Base-by-base conservation (phyloP, 2,113 vertebrate species). In the Meleagris gallopavo region DNA sequence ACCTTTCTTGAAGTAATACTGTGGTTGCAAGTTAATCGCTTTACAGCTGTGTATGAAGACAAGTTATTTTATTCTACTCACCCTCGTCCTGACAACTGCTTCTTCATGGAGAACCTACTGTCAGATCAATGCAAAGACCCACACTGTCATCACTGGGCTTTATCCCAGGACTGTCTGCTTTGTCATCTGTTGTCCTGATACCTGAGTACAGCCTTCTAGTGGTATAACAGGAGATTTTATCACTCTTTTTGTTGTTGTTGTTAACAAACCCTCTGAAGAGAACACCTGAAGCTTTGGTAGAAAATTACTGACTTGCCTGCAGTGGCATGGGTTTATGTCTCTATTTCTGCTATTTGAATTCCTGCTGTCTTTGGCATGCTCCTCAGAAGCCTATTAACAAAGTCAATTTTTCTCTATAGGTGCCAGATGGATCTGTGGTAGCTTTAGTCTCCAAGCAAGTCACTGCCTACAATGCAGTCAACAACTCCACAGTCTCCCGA, bases 371-470 rank as follows among this genome's bases (percentile, higher is more conserved):
- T 40, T 55, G 45, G 8, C 20, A 6, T 3, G 11, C 4, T 81
- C 24, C 48, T 85, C 61, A 66, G 58, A 34, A 30, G 8, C 57
- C 90, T 73, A 9, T 36, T 88, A 50, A 89, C 43, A 3, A 5
- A 45, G 6, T 40, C 43, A 8, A 10, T 60, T 90, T 86, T 58
- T 74, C 41, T 90, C 78, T 92, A 2, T 92, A 99, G 99, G 99
- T 99, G 13, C 97, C 99, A 70, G 99, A 99, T 97, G 99, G 99
- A 30, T 98, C 99, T 4, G 98, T 99, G 90, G 99, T 99, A 89
- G 99, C 99, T 25, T 96, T 99, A 79, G 99, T 99, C 83, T 99
- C 99, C 92, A 99, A 99, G 96, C 99, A 99, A 98, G 99, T 99
- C 71, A 99, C 99, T 54, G 99, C 99, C 67, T 99, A 99, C 96